Percentiles rank a stretch among this genome's conserved stretches.
Conservation (phyloP, 2,113 vertebrate species). For the Tychaedon coryphoeus region DNA sequence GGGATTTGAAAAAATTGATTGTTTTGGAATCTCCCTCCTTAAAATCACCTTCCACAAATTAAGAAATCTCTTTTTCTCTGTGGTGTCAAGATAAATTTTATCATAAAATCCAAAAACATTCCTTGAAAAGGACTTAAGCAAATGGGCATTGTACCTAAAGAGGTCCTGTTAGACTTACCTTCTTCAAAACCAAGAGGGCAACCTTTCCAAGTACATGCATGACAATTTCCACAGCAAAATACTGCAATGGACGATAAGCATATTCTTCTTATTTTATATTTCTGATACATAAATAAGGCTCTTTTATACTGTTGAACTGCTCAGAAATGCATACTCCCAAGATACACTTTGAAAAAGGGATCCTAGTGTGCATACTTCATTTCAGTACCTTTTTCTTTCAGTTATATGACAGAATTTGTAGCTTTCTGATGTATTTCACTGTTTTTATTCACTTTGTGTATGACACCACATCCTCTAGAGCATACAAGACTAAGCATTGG, state of each 20-base stretch:
- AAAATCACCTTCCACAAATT: slow-evolving; percentile 16
- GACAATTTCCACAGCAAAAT: neutral
- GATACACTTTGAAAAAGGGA: slow-evolving; percentile 61
- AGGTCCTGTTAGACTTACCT: neutral
- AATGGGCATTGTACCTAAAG: neutral
- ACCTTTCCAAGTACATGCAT: neutral
- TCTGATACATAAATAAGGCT: neutral
- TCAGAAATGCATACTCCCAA: slow-evolving; percentile 19
- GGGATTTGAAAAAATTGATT: neutral
- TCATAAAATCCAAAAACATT: neutral
- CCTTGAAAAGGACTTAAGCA: neutral
- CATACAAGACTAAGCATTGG: slow-evolving; percentile 46
- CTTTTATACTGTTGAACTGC: neutral
- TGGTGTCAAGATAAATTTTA: slow-evolving; percentile 18
- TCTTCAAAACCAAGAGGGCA: neutral
- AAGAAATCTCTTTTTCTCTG: slow-evolving; percentile 63
- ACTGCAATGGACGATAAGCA: neutral
- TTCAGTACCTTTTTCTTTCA: slow-evolving; percentile 44
- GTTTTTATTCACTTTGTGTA: slow-evolving; percentile 52
- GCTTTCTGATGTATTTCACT: slow-evolving; percentile 56
- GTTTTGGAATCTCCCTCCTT: slow-evolving; percentile 47
- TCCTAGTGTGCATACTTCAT: slow-evolving; percentile 60
- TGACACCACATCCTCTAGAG: slow-evolving; percentile 48
- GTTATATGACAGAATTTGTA: slow-evolving; percentile 45
- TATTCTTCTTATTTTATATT: neutral